phyloP scores from a whole-genome alignment of 2,113 vertebrate species.

The Microtus oregoni region DNA sequence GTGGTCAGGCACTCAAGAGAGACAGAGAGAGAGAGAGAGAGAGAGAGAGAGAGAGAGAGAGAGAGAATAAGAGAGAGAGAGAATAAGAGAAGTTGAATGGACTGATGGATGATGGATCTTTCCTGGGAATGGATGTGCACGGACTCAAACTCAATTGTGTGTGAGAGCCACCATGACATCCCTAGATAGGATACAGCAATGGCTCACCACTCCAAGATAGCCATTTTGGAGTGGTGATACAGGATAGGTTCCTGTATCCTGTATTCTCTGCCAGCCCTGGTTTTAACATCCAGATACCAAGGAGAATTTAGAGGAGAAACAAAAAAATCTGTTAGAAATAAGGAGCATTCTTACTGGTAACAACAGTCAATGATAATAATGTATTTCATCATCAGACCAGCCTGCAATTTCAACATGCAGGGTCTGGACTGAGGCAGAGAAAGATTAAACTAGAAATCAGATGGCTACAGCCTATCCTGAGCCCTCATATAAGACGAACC shows the following conservation, averaged over 20 bases:
- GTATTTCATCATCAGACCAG: not conserved
- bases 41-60: no score
- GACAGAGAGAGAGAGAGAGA: no score
- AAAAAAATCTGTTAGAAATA: not conserved
- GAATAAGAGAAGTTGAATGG: not conserved
- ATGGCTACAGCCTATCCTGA: not conserved
- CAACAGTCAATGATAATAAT: not conserved
- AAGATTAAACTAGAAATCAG: not conserved
- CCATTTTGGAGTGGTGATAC: no score
- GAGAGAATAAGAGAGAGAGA: no score
- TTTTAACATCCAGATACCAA: not conserved
- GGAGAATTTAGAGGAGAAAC: not conserved
- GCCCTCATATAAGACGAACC: not conserved
- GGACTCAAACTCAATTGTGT: not conserved
- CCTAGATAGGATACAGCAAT: not conserved
- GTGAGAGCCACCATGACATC: not conserved
- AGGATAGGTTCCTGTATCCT: not conserved
- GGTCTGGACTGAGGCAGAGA: not conserved
- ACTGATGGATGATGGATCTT: not conserved
- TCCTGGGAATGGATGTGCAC: not conserved
- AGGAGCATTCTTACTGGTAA: not conserved
- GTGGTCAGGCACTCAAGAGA: no score
- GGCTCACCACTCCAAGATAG: not conserved
- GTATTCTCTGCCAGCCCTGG: not conserved
- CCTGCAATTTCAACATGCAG: not conserved